A percentile compares a stretch with the other conserved stretches of the same genome.
These are phyloP conservation scores for Gymnoscopelus braueri DNA, from an alignment of 2,797 vertebrate species.

Conservation along the genomic window DNA sequence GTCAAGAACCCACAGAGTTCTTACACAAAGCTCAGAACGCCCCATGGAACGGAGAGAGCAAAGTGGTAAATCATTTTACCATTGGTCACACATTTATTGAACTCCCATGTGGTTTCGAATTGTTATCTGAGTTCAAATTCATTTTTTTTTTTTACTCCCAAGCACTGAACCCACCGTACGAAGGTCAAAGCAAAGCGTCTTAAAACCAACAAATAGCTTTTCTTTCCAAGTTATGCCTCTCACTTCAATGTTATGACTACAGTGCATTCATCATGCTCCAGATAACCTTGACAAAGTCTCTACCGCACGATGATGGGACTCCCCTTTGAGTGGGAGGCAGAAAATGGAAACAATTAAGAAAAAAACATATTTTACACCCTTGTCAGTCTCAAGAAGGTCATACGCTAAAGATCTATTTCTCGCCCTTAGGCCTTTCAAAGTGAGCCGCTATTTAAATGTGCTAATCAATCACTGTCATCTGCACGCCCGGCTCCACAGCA, in stretches of 20 bases:
- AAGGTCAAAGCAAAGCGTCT: not conserved
- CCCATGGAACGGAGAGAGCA: conserved; percentile 7
- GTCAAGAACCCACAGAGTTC: conserved; percentile 32
- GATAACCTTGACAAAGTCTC: conserved; percentile 15
- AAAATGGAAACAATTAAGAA: not conserved
- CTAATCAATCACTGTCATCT: conserved; percentile 30
- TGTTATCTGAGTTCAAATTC: not conserved
- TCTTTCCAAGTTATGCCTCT: not conserved
- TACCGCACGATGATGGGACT: conserved; percentile 10
- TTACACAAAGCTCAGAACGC: conserved; percentile 28
- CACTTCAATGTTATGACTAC: not conserved
- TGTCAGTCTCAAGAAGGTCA: conserved; percentile 1
- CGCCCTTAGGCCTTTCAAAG: conserved; percentile 11
- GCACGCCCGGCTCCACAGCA: not conserved
- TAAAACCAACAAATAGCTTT: not conserved
- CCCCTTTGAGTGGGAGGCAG: not conserved
- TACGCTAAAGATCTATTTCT: not conserved
- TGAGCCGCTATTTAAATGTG: conserved; percentile 29
- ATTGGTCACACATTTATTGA: conserved; percentile 2
- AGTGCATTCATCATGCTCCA: conserved; percentile 21
- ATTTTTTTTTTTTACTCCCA: not conserved
- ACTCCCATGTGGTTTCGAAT: conserved; percentile 11
- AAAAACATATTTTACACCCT: not conserved
- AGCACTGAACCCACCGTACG: not conserved
- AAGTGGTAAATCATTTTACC: conserved; percentile 12